Evolutionary conservation across 2,888 invertebrate species (phyloP).

Genomic region (Trachelus stipa): DNA sequence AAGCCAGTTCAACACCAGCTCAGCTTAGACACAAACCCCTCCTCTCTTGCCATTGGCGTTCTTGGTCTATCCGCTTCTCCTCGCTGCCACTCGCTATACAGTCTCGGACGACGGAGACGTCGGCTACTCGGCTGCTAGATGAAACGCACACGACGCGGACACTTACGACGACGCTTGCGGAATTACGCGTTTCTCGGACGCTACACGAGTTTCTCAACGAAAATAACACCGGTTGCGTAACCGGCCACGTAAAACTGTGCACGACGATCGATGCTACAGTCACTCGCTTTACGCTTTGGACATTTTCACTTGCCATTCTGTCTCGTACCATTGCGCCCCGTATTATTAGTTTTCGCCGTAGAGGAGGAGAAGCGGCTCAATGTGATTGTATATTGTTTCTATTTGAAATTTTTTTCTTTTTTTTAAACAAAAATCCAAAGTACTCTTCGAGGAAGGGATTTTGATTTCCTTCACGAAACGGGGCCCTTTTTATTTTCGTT

Average conservation of each 20-base stretch:
- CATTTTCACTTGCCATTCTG: not conserved
- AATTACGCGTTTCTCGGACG: not conserved
- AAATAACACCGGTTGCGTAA: conserved; percentile 2
- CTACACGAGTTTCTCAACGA: not conserved
- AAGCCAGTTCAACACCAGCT: not conserved
- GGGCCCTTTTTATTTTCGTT: not conserved
- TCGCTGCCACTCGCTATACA: not conserved
- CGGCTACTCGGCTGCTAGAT: not conserved
- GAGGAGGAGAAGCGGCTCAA: not conserved
- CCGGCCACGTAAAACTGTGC: not conserved
- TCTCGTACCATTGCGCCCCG: not conserved
- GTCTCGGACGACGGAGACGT: not conserved
- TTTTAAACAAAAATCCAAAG: not conserved
- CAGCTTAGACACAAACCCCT: not conserved
- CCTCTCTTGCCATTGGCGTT: not conserved
- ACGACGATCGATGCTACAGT: not conserved
- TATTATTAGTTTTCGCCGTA: not conserved
- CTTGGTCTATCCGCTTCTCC: not conserved
- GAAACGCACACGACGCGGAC: not conserved
- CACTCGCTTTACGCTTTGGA: not conserved
- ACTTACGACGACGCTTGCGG: not conserved
- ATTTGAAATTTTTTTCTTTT: not conserved
- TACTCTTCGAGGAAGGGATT: not conserved
- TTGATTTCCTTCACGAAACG: not conserved
- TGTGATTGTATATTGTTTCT: not conserved